Evolutionary conservation across 2,888 invertebrate species (phyloP).

Genomic region (Mimachlamys varia): DNA sequence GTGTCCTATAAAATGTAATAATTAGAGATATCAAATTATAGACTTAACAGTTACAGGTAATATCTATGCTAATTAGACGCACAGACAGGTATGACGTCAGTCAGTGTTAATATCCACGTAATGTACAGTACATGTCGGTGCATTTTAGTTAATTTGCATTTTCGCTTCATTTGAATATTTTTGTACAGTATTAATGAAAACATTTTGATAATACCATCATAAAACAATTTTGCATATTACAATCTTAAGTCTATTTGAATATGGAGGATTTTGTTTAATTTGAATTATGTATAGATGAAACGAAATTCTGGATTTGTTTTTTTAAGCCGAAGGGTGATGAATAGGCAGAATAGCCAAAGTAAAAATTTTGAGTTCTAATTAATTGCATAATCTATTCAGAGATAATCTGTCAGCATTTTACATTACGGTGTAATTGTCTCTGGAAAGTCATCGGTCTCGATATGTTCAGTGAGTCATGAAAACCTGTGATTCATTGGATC

Average conservation of each 20-base stretch:
- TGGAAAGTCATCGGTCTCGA: not conserved
- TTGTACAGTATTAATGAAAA: not conserved
- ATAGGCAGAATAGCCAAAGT: no score
- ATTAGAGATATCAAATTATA: not conserved
- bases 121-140: not conserved
- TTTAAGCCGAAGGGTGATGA: not conserved
- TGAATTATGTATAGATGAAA: not conserved
- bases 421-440: not conserved
- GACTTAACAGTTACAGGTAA: not conserved
- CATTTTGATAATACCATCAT: not conserved
- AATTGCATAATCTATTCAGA: not conserved
- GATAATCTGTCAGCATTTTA: not conserved
- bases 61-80: not conserved
- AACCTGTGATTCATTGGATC: not conserved
- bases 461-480: slow-evolving; percentile 22
- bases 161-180: not conserved
- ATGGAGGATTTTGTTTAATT: not conserved
- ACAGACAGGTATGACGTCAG: not conserved
- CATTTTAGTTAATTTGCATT: not conserved
- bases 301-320: not conserved
- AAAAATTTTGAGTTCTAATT: not conserved
- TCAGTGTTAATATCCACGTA: not conserved
- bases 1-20: not conserved
- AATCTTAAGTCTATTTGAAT: not conserved
- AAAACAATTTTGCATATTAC: not conserved